Percentiles rank a stretch among this genome's conserved stretches.
Evolutionary conservation across 2,113 vertebrate genomes (phyloP).

Genomic region (Pholis gunnellus): DNA sequence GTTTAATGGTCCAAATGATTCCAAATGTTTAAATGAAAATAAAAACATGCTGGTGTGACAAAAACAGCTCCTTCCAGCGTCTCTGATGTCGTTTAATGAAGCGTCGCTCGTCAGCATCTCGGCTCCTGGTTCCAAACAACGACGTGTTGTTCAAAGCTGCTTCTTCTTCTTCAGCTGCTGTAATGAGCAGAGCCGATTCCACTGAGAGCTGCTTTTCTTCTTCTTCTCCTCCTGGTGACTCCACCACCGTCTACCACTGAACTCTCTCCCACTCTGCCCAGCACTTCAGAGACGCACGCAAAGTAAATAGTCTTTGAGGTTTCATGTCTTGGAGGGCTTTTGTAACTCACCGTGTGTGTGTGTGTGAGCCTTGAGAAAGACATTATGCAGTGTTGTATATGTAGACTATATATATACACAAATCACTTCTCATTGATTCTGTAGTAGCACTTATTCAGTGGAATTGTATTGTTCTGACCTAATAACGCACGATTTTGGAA

Average conservation of each 20-base stretch:
- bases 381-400: not conserved
- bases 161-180: conserved; percentile 22
- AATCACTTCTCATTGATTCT: not conserved
- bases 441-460: not conserved
- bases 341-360: conserved; percentile 30
- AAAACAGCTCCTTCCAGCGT: not conserved
- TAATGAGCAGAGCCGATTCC: conserved; percentile 72
- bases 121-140: conserved; percentile 57
- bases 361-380: conserved; percentile 10
- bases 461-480: not conserved
- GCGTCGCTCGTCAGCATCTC: conserved; percentile 22
- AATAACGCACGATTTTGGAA: not conserved
- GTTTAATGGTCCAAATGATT: not conserved
- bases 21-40: not conserved
- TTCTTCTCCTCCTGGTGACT: conserved; percentile 46
- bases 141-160: conserved; percentile 59
- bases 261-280: conserved; percentile 53
- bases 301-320: conserved; percentile 57
- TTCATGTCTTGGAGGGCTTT: conserved; percentile 42
- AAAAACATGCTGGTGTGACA: not conserved
- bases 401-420: too few relatives aligned
- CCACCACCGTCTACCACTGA: conserved; percentile 39
- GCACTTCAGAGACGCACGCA: conserved; percentile 39
- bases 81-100: conserved; percentile 64
- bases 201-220: conserved; percentile 37